phyloP scores from a whole-genome alignment of 2,113 vertebrate genomes.

The Murina feae region DNA sequence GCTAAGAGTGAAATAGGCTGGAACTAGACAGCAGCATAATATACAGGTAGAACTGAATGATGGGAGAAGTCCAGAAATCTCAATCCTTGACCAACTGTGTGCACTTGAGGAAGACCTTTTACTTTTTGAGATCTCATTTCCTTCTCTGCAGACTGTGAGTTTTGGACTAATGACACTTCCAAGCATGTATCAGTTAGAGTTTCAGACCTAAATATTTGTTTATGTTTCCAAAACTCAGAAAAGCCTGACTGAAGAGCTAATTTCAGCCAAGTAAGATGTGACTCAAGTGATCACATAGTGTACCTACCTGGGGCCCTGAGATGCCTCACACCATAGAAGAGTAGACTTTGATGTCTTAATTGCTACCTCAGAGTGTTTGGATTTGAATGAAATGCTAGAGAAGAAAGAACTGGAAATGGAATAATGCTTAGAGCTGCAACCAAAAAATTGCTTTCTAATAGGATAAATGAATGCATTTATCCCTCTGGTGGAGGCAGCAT shows the following conservation, averaged over 20 bases:
- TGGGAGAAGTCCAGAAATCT: neutral
- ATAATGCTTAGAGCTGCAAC: neutral
- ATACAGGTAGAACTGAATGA: neutral
- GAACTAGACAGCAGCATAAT: neutral
- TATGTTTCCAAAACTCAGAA: constrained; percentile 18
- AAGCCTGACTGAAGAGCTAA: neutral
- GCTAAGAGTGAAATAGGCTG: neutral
- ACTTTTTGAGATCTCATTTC: neutral
- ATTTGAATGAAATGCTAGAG: neutral
- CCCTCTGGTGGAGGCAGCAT: neutral
- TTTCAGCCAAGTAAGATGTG: neutral
- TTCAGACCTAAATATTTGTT: neutral
- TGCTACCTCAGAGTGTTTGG: neutral
- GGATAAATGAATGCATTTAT: neutral
- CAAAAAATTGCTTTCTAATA: neutral
- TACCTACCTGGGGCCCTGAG: neutral
- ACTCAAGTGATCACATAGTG: neutral
- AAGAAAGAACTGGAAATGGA: neutral
- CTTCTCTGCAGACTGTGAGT: neutral
- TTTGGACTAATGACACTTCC: neutral
- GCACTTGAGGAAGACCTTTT: neutral
- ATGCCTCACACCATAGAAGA: neutral
- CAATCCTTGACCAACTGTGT: neutral
- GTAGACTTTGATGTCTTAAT: neutral
- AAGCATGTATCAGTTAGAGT: neutral